Evolutionary conservation across 2,888 invertebrate species (phyloP), one percentile per base, ranked within the genome.

Genomic region (Spicauda simplicius): DNA sequence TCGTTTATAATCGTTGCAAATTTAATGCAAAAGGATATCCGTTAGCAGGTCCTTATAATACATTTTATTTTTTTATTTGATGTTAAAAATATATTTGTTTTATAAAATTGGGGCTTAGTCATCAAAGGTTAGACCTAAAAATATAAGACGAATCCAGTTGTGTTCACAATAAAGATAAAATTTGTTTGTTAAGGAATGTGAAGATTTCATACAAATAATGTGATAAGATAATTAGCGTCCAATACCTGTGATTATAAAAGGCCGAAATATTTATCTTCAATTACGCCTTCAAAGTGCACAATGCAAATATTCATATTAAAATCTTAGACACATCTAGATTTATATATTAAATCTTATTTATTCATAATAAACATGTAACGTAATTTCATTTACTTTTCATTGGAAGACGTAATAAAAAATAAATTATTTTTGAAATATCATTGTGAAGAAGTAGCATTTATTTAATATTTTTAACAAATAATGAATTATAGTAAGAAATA

Each of bases 251-350:
- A 3, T 41, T 5, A 41, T 41, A 14, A 14, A 14, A 25, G 25
- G 25, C 2, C 25, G 25, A 48, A 58, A 48, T 19, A 58, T 41
- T 25, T 58, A 48, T 25, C 45, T 58, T 25, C 12, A 25, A 58
- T n/a, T 58, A 19, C 41, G 20, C 45, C 45, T 20, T 37, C 37
- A 37, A 8, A 37, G 10, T 37, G 37, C 10, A 37, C 10, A 8
- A 30, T 30, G 7, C 7, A n/a, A n/a, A n/a, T n/a, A n/a, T n/a
- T n/a, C n/a, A n/a, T n/a, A n/a, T n/a, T n/a, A n/a, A n/a, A n/a
- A n/a, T n/a, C n/a, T n/a, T n/a, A n/a, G n/a, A n/a, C n/a, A n/a
- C n/a, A n/a, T n/a, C n/a, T n/a, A n/a, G n/a, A n/a, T n/a, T n/a
- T n/a, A n/a, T n/a, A n/a, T n/a, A n/a, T n/a, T n/a, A n/a, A n/a